These are phyloP conservation scores for Hylaea fasciaria DNA, from an alignment of 2,888 invertebrate genomes.

Conservation along the genomic window DNA sequence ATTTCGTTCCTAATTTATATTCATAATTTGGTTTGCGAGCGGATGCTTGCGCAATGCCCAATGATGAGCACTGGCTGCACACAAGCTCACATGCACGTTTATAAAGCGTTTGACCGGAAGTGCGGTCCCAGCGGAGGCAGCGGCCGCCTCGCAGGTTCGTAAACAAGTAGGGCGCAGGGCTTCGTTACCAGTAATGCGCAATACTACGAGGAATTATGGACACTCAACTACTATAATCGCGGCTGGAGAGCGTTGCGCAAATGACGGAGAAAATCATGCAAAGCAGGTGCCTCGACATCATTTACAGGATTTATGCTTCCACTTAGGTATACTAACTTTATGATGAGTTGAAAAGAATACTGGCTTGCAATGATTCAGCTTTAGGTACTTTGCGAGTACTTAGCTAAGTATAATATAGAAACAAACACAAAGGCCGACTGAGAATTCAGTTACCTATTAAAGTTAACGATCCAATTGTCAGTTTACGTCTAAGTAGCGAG, in stretches of 20 bases:
- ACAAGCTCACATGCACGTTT: conserved; percentile 55
- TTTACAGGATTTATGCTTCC: conserved; percentile 45
- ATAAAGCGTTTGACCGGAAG: conserved; percentile 73
- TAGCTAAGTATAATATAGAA: background rate
- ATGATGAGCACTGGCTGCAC: conserved; percentile 41
- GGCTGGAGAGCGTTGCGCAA: conserved; percentile 48
- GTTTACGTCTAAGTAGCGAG: too few species aligned
- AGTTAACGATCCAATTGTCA: too few species aligned
- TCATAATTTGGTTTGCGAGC: conserved; percentile 60
- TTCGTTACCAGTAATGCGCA: conserved; percentile 59
- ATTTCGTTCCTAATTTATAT: conserved; percentile 53
- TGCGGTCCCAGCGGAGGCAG: conserved; percentile 48
- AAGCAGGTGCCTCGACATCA: conserved; percentile 41
- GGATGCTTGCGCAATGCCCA: conserved; percentile 70
- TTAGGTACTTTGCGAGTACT: background rate
- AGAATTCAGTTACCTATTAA: background rate
- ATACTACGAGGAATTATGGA: conserved; percentile 54
- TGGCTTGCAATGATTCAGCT: background rate
- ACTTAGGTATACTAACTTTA: conserved; percentile 35
- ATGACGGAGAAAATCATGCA: conserved; percentile 39
- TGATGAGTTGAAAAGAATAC: conserved; percentile 22
- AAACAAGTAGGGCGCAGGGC: conserved; percentile 54
- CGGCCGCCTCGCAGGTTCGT: conserved; percentile 50
- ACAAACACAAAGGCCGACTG: background rate
- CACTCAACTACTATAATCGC: conserved; percentile 48